Evolutionary conservation across 2,888 invertebrate species (phyloP), one percentile per base, ranked within the genome.

Genomic region (Brachylomia viminalis): DNA sequence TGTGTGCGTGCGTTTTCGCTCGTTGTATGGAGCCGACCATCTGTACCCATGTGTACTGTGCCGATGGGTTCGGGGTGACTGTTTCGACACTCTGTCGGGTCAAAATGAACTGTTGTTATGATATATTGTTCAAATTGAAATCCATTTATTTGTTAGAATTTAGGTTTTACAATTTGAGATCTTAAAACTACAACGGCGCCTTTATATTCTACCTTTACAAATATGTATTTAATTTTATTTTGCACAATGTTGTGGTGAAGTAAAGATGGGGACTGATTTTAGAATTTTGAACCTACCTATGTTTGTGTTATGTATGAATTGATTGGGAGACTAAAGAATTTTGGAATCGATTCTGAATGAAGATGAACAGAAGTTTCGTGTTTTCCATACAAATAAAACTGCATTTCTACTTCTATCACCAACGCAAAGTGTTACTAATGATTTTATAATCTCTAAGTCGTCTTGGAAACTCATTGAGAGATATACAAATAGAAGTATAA

Each of bases 61-160:
- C 17, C 38, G 27, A 47, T 58, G 17, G 4, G 15, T 17, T 47
- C 15, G 13, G 27, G n/a, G 23, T 69, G 73, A 58, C 54, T 30
- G 42, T 67, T n/a, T 59, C 23, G 30, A 64, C 52, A 64, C 77
- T 62, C 33, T 58, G 56, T 38, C 20, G 33, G 47, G 30, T 70
- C 62, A 56, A 49, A 79, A 56, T 45, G 30, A 45, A 73, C 52
- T 47, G 59, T 52, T 47, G 67, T 68, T 77, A 27, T 77, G 33
- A 71, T 82, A 67, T 71, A 64, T 54, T 52, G 52, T 47, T 49
- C n/a, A n/a, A n/a, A n/a, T n/a, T n/a, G n/a, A n/a, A n/a, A n/a
- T n/a, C n/a, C n/a, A n/a, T n/a, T n/a, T n/a, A n/a, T n/a, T n/a
- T n/a, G n/a, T n/a, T n/a, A n/a, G n/a, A n/a, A n/a, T n/a, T n/a